phyloP scores from a whole-genome alignment of 2,797 vertebrate genomes.

The Melopsittacus undulatus region DNA sequence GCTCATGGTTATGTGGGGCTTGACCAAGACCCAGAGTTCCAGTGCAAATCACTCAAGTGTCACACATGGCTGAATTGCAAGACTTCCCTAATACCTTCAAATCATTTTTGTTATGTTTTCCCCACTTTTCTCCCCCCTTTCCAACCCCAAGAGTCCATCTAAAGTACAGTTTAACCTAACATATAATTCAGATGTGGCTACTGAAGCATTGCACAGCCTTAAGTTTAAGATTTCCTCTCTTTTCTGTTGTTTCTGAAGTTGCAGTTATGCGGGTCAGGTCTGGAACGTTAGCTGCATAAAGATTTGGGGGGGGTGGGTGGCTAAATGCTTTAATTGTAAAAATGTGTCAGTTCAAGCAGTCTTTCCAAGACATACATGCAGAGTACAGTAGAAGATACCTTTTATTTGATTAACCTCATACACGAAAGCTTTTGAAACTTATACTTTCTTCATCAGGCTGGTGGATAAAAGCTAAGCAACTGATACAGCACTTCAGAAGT shows the following conservation, averaged over 20 bases:
- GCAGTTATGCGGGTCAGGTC: neutral
- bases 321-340: conserved; percentile 48
- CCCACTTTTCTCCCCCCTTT: neutral
- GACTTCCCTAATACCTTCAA: neutral
- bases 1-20: neutral
- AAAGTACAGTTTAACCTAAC: neutral
- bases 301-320: neutral
- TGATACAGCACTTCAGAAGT: conserved; percentile 57
- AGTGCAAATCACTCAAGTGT: neutral
- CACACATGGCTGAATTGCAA: neutral
- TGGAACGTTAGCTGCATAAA: neutral
- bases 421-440: conserved; percentile 69
- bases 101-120: neutral
- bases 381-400: conserved; percentile 43
- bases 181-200: neutral
- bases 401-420: conserved; percentile 47
- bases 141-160: neutral
- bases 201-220: neutral
- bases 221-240: neutral
- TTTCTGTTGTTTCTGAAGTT: neutral
- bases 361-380: conserved; percentile 45
- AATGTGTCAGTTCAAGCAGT: neutral
- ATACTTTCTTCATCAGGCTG: conserved; percentile 41
- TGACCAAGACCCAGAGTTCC: neutral
- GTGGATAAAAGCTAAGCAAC: conserved; percentile 52